Percentiles rank a stretch among this genome's conserved stretches.
These are phyloP conservation scores for Junonia oenone DNA, from an alignment of 2,888 invertebrate species.

Conservation along the genomic window DNA sequence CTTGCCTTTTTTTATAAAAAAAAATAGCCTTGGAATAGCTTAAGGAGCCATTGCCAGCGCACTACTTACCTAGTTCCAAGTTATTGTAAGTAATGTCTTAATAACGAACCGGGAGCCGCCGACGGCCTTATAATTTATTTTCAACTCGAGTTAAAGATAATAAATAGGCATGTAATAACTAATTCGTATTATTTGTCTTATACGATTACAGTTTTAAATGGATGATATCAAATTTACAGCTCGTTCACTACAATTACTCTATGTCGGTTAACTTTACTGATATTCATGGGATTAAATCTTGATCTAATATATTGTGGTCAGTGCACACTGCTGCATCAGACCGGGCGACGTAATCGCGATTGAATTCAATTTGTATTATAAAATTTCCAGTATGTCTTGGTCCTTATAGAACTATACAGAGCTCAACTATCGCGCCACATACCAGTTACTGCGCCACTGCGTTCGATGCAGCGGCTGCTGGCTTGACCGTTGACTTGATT, in stretches of 20 bases:
- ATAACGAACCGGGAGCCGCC: conserved; percentile 15
- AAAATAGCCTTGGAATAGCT: no score
- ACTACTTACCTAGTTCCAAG: not conserved
- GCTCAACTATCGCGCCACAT: no score
- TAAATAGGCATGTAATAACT: conserved; percentile 23
- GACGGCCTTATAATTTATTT: conserved; percentile 25
- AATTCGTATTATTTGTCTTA: conserved; percentile 37
- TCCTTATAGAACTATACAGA: no score
- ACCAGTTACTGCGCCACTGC: no score
- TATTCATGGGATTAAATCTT: not conserved
- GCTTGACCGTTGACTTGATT: no score
- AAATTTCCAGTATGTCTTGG: no score
- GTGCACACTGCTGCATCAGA: no score
- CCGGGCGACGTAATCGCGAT: no score
- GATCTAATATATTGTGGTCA: not conserved
- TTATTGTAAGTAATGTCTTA: conserved; percentile 22
- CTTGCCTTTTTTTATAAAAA: no score
- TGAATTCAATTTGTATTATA: no score
- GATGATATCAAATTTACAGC: conserved; percentile 24
- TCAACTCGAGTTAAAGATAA: conserved; percentile 23
- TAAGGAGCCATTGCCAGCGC: no score
- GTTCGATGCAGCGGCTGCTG: no score
- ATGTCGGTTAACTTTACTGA: conserved; percentile 7
- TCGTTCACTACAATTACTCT: conserved; percentile 5
- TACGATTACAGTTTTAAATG: conserved; percentile 28